Evolutionary conservation across 2,113 vertebrate genomes (phyloP).

Genomic region (Ptyas mucosa): DNA sequence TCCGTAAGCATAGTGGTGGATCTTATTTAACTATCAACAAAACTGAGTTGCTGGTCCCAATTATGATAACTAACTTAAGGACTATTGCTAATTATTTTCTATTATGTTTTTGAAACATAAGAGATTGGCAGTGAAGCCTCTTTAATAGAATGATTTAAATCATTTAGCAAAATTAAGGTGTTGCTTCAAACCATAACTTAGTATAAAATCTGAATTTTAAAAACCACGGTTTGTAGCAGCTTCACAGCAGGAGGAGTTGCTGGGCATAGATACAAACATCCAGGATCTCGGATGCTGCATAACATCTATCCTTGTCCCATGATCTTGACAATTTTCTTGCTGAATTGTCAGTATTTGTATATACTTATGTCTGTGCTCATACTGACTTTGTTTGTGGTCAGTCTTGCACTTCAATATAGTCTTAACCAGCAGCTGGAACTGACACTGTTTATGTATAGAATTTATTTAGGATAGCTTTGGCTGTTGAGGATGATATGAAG

Average conservation of each 20-base stretch:
- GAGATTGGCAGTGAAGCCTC: not conserved
- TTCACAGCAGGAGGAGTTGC: not conserved
- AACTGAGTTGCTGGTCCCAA: not conserved
- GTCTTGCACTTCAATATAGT: not conserved
- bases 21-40: not conserved
- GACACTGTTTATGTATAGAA: not conserved
- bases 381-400: not conserved
- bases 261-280: not conserved
- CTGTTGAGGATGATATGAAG: not conserved
- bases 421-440: not conserved
- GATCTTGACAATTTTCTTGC: not conserved
- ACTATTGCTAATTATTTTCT: not conserved
- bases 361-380: not conserved
- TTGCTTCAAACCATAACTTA: not conserved
- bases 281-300: not conserved
- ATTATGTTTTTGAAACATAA: not conserved
- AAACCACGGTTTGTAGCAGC: not conserved
- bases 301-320: not conserved
- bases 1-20: not conserved
- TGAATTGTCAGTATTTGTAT: not conserved
- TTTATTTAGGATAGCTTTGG: not conserved
- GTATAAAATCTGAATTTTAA: not conserved
- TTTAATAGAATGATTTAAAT: not conserved
- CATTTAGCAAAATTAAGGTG: not conserved
- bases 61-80: not conserved